phyloP scores from a whole-genome alignment of 1,140 invertebrate species.

The Drosophila varians region DNA sequence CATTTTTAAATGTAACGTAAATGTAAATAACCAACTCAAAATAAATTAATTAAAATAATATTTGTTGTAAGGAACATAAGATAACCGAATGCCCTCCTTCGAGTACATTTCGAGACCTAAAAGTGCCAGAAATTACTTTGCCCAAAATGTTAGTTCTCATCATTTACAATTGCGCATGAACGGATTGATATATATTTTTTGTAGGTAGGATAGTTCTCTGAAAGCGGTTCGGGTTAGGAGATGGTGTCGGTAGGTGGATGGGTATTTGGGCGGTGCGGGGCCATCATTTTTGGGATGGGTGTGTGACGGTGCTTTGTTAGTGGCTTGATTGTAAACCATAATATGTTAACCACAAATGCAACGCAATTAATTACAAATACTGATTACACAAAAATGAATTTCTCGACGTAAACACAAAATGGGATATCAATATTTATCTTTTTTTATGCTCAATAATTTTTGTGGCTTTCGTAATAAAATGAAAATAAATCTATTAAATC shows the following conservation, averaged over 20 bases:
- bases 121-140: conserved; percentile 48
- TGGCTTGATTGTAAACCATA: conserved; percentile 37
- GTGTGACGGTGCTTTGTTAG: conserved; percentile 43
- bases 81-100: conserved; percentile 29
- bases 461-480: conserved; percentile 35
- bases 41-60: conserved; percentile 13
- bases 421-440: conserved; percentile 52
- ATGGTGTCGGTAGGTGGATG: conserved; percentile 16
- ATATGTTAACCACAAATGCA: conserved; percentile 45
- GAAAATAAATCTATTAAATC: conserved; percentile 47
- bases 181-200: conserved; percentile 29
- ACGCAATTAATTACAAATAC: conserved; percentile 49
- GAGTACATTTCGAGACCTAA: conserved; percentile 21
- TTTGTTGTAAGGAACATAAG: conserved; percentile 1
- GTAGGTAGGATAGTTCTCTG: conserved; percentile 21
- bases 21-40: conserved; percentile 27
- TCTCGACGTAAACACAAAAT: conserved; percentile 76
- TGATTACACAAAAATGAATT: conserved; percentile 77
- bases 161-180: conserved; percentile 25
- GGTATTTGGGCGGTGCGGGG: conserved; percentile 19
- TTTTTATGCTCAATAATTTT: conserved; percentile 1
- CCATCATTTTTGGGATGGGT: conserved; percentile 5
- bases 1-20: conserved; percentile 77
- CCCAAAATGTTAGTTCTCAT: conserved; percentile 36
- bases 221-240: conserved; percentile 34